Evolutionary conservation across 2,888 invertebrate species (phyloP), one percentile per base, ranked within the genome.

Genomic region (Andrena haemorrhoa): DNA sequence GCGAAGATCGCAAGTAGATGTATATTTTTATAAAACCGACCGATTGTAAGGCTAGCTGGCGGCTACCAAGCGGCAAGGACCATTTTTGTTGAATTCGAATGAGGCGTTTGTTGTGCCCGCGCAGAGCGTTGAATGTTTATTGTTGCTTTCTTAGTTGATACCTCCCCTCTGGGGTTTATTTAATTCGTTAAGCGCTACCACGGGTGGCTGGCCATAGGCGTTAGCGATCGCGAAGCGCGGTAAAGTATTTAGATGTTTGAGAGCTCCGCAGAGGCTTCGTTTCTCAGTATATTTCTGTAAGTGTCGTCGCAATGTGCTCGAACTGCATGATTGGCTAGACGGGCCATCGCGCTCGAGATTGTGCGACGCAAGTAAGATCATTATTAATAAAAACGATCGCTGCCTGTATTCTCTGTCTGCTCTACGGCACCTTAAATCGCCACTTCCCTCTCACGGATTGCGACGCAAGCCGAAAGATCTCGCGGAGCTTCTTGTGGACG

Each of bases 401-500:
- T 73, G 41, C 41, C 68, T 56, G 31, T 29, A 65, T 33, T n/a
- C 31, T 41, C 26, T 31, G 35, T 56, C 16, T n/a, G n/a, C 56
- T 7, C 33, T n/a, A 68, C 60, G 69, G 53, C 58, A 64, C 53
- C 29, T 61, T 53, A 31, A 83, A 71, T 65, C 65, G 31, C 73
- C 64, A 31, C 47, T 72, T 71, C 10, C 75, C 84, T 85, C 75
- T 82, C 85, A 68, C 61, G 64, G 80, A 68, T 74, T 73, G 53
- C 64, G 66, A 64, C 58, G 58, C 64, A 63, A 76, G 84, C 66
- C 12, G 68, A 64, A 49, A 53, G 60, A 74, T 76, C 79, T 75
- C 81, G 82, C 75, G 85, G 65, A 29, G 75, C 49, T 84, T 78
- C 79, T 82, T 84, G 78, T 8, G 47, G 26, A 64, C 75, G 41